Evolutionary conservation across 2,888 invertebrate genomes (phyloP).

Genomic region (Acleris holmiana): DNA sequence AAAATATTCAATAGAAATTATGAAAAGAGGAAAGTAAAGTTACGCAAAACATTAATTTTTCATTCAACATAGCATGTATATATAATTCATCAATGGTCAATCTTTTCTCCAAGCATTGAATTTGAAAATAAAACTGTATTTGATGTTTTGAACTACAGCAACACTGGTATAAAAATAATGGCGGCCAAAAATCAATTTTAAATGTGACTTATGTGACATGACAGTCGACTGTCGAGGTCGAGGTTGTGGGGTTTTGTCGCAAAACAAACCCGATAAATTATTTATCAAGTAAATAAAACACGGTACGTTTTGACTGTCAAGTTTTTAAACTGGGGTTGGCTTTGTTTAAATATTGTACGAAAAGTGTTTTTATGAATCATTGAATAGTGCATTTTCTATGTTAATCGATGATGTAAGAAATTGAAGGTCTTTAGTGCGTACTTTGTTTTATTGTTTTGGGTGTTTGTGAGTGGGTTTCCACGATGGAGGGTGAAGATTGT

Average conservation of each 20-base stretch:
- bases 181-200: constrained; percentile 82
- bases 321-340: constrained; percentile 19
- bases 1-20: not conserved
- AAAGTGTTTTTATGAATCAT: constrained; percentile 11
- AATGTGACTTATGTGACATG: constrained; percentile 57
- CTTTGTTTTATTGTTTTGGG: constrained; percentile 57
- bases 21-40: not conserved
- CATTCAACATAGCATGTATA: not conserved
- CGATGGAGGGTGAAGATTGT: constrained; percentile 71
- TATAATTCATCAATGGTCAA: not conserved
- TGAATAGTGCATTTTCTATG: constrained; percentile 52
- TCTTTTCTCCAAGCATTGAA: not conserved
- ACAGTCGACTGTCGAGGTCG: constrained; percentile 38
- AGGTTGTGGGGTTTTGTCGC: constrained; percentile 44
- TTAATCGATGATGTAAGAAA: constrained; percentile 81
- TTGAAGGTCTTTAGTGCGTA: constrained; percentile 62
- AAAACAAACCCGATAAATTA: constrained; percentile 46
- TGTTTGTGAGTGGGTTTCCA: constrained; percentile 39
- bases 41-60: not conserved
- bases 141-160: constrained; percentile 30
- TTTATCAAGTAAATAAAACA: constrained; percentile 51
- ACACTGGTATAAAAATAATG: constrained; percentile 54
- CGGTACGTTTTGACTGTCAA: constrained; percentile 9
- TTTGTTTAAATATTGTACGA: not conserved
- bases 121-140: not conserved